Conservation (phyloP, 2,797 vertebrate genomes). For the Sphaeramia orbicularis region DNA sequence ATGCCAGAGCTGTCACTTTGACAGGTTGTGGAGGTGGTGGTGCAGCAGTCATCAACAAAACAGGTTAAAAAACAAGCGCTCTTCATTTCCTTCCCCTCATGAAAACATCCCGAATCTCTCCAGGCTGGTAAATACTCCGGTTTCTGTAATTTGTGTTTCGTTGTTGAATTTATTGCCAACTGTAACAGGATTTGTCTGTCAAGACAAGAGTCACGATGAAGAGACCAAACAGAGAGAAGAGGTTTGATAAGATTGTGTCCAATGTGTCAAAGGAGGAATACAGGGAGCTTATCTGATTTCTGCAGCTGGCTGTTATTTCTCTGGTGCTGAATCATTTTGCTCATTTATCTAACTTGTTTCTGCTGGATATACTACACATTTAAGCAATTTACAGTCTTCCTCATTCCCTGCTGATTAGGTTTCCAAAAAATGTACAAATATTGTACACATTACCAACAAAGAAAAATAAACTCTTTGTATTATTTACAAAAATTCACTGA, state of each 20-base stretch:
- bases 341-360: conserved; percentile 21
- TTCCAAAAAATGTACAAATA: conserved; percentile 11
- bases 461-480: conserved; percentile 16
- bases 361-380: neutral
- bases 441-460: conserved; percentile 32
- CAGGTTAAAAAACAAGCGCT: conserved; percentile 63
- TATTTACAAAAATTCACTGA: conserved; percentile 33
- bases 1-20: conserved; percentile 74
- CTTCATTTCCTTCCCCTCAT: conserved; percentile 45
- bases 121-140: conserved; percentile 43
- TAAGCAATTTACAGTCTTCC: neutral
- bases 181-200: conserved; percentile 52
- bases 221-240: conserved; percentile 42
- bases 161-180: conserved; percentile 49
- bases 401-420: neutral
- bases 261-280: conserved; percentile 53
- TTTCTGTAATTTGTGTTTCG: conserved; percentile 54
- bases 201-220: conserved; percentile 52
- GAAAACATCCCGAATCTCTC: conserved; percentile 54
- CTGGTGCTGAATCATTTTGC: conserved; percentile 31
- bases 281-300: conserved; percentile 56
- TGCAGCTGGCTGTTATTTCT: conserved; percentile 36
- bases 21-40: conserved; percentile 70
- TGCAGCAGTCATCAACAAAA: conserved; percentile 64
- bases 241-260: conserved; percentile 59